Base-by-base conservation (phyloP, 2,113 vertebrate genomes). In the Microcebus griseorufus region DNA sequence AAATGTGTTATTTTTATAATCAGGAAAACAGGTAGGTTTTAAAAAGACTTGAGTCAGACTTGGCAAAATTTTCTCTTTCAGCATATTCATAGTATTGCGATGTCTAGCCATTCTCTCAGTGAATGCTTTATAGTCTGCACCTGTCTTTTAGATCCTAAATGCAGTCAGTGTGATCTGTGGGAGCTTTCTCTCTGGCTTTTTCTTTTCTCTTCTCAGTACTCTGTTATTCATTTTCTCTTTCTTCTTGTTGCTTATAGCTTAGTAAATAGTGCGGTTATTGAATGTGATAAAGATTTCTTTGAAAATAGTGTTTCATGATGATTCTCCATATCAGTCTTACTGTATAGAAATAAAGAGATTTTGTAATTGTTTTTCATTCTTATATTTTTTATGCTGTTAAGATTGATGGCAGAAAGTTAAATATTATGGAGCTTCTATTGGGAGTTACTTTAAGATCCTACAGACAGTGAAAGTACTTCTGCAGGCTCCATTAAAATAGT, bases 261-360 rank as follows among this genome's bases (percentile, higher is more conserved):
- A 64, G 67, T 97, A 29, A 73, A 12, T 78, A 76, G 12, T 83
- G 62, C 3, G 75, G 4, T 87, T 75, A 34, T 62, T 96, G 16
- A 94, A 76, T 78, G 6, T 76, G 37, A 75, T 90, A 22, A 79
- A 67, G 34, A n/a, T 70, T 83, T 70, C 18, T 85, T 83, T 76
- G 34, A 85, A 78, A 85, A 37, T 86, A 88, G 53, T 79, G 4
- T 85, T 85, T 89, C 60, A 20, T 81, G 34, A 72, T 86, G 48
- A 85, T 70, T 93, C 88, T 8, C 11, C 23, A 37, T 87, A 45
- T 34, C 93, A 87, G 29, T 94, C 11, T 70, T 94, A 51, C 25
- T n/a, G 18, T 93, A 16, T 58, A 73, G 22, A 92, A 96, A 92
- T 92, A 80, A 27, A 92, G 42, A 73, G 53, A 65, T 95, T 90